Evolutionary conservation across 2,888 invertebrate species (phyloP).

Genomic region (Drosophila percnosoma): DNA sequence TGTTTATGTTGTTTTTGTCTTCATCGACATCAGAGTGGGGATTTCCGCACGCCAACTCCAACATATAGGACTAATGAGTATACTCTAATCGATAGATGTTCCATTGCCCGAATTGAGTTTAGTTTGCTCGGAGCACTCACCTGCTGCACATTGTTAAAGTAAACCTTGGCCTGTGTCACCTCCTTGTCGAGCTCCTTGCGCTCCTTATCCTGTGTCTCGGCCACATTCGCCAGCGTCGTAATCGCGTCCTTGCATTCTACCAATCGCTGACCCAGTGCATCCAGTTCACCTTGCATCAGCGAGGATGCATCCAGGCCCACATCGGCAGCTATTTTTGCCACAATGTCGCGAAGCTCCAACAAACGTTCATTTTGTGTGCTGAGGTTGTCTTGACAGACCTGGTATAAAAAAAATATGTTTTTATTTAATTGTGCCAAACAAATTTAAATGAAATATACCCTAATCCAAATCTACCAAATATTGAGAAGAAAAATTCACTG

Average conservation of each 20-base stretch:
- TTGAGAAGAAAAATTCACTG: not conserved
- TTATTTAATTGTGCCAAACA: not conserved
- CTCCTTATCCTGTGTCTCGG: slow-evolving; percentile 88
- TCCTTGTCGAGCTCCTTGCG: slow-evolving; percentile 86
- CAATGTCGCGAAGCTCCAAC: slow-evolving; percentile 90
- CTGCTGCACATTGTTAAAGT: slow-evolving; percentile 91
- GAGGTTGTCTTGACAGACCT: slow-evolving; percentile 92
- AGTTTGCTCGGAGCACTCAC: slow-evolving; percentile 85
- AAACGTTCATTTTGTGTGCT: slow-evolving; percentile 89
- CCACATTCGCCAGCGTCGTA: slow-evolving; percentile 90
- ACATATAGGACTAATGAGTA: slow-evolving; percentile 40
- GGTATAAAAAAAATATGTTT: slow-evolving; percentile 1
- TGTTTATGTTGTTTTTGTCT: slow-evolving; percentile 22
- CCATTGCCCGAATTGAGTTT: slow-evolving; percentile 4
- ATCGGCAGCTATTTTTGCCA: slow-evolving; percentile 91
- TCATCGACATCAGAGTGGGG: slow-evolving; percentile 54
- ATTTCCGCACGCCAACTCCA: slow-evolving; percentile 63
- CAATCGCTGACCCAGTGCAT: slow-evolving; percentile 90
- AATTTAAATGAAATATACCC: not conserved
- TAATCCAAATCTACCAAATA: not conserved
- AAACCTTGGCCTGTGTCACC: slow-evolving; percentile 87
- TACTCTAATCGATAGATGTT: slow-evolving; percentile 61
- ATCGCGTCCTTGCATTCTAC: slow-evolving; percentile 91
- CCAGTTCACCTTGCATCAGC: slow-evolving; percentile 91
- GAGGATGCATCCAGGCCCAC: slow-evolving; percentile 90